Evolutionary conservation across 2,888 invertebrate species (phyloP), one percentile per base, ranked within the genome.

Genomic region (Platynereis dumerilii): DNA sequence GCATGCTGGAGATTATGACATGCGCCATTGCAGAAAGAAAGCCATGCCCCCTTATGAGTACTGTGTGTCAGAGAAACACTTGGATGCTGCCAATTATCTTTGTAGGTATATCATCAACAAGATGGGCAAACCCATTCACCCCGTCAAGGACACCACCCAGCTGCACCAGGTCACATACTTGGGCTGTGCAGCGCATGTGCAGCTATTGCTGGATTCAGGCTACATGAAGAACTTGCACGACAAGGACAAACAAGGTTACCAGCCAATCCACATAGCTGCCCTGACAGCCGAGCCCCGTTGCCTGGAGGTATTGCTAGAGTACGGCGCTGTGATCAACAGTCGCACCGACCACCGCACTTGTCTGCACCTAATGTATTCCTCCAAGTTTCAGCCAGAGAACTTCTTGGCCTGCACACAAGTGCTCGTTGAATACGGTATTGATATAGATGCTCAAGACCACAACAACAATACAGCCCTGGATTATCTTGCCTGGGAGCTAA

Each of bases 381-480:
- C 56, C 42, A 62, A 56, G 27, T 62, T 62, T 54, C 53, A 56
- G 20, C 48, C 62, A 20, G 62, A 62, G 39, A 62, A 57, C 20
- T 28, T 57, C 29, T 24, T 57, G 10, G 29, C 44, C 27, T 62
- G 62, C 53, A 62, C 62, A 20, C 44, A 44, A 56, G 44, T 54
- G 39, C 42, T 61, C 15, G 28, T 62, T 24, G 28, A 44, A 20
- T 57, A 45, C 20, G 62, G 62, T n/a, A 48, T 45, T 44, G 22
- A 57, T 45, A 56, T 62, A 3, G 56, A 62, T 42, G 56, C 57
- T 28, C 55, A 44, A 48, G 62, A 62, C 29, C 62, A 62, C 34
- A 56, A 62, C 57, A 62, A 62, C 45, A 62, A 62, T 42, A 62
- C 56, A 27, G 62, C 62, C 10, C 62, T 62, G 27, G 62, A 62